Percentiles rank a stretch among this genome's conserved stretches.
Conservation (phyloP, 2,113 vertebrate species). For the Ailuropoda melanoleuca region DNA sequence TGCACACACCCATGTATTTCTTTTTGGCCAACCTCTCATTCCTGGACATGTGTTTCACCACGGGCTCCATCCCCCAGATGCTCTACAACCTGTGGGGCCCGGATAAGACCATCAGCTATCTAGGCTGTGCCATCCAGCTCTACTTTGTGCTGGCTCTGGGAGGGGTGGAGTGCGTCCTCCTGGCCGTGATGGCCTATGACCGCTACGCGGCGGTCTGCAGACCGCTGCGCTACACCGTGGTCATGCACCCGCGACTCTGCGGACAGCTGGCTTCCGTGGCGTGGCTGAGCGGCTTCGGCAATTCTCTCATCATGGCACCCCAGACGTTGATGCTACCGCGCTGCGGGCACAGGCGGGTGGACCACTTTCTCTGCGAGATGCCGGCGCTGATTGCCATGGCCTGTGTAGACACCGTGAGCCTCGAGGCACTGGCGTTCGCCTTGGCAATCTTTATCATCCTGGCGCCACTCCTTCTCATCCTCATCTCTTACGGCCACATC, state of each 20-base stretch:
- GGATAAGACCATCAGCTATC: conserved; percentile 72
- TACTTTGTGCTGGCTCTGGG: conserved; percentile 72
- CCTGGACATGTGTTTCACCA: conserved; percentile 72
- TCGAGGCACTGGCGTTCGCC: conserved; percentile 62
- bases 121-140: conserved; percentile 71
- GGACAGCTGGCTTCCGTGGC: conserved; percentile 54
- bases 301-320: conserved; percentile 70
- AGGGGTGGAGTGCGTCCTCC: conserved; percentile 70
- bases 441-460: conserved; percentile 67
- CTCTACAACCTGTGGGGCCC: conserved; percentile 70
- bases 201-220: conserved; percentile 47
- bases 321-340: conserved; percentile 61
- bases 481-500: conserved; percentile 62
- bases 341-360: conserved; percentile 55
- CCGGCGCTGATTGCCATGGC: conserved; percentile 69
- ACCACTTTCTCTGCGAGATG: conserved; percentile 78
- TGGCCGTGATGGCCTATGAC: conserved; percentile 72
- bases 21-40: conserved; percentile 73
- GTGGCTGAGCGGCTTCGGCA: conserved; percentile 70
- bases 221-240: conserved; percentile 48
- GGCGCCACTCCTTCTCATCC: conserved; percentile 51
- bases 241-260: conserved; percentile 66
- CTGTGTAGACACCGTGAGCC: conserved; percentile 56
- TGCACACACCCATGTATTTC: conserved; percentile 77
- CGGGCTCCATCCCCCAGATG: conserved; percentile 68